Evolutionary conservation across 1,140 invertebrate genomes (phyloP).

Genomic region (Notospermus geniculatus): DNA sequence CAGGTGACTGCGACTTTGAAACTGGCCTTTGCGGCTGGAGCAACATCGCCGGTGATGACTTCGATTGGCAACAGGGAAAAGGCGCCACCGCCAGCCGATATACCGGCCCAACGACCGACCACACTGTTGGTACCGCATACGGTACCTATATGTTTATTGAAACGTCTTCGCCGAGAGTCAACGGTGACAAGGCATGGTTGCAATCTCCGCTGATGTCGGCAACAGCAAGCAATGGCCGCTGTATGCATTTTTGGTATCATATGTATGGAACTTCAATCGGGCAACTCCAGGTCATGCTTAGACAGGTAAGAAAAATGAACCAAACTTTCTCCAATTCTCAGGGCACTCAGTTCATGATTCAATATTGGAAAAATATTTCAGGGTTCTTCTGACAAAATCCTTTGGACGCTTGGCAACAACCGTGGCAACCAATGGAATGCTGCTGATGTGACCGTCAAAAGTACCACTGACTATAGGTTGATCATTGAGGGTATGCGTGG

Average conservation of each 20-base stretch:
- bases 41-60: slow-evolving; percentile 68
- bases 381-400: too few relatives aligned
- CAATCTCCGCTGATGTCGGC: slow-evolving; percentile 4
- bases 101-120: slow-evolving; percentile 16
- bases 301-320: neutral
- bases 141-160: slow-evolving; percentile 16
- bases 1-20: slow-evolving; percentile 67
- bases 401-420: neutral
- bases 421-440: neutral
- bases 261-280: neutral
- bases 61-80: slow-evolving; percentile 69
- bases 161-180: neutral
- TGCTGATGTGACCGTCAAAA: neutral
- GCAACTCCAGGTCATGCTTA: neutral
- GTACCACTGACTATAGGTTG: slow-evolving; percentile 3
- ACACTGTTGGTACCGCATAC: neutral
- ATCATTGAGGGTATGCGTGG: slow-evolving; percentile 15
- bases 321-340: too few relatives aligned
- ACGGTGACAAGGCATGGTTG: slow-evolving; percentile 11
- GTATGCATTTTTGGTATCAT: neutral
- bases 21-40: slow-evolving; percentile 68
- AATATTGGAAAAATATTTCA: too few relatives aligned
- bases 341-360: too few relatives aligned
- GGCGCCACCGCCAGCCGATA: slow-evolving; percentile 60
- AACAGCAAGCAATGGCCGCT: neutral